These are phyloP conservation scores for Cassiopea andromeda DNA, from an alignment of 30 jellyfish, hydroid and myxozoan genomes.

Conservation along the genomic window DNA sequence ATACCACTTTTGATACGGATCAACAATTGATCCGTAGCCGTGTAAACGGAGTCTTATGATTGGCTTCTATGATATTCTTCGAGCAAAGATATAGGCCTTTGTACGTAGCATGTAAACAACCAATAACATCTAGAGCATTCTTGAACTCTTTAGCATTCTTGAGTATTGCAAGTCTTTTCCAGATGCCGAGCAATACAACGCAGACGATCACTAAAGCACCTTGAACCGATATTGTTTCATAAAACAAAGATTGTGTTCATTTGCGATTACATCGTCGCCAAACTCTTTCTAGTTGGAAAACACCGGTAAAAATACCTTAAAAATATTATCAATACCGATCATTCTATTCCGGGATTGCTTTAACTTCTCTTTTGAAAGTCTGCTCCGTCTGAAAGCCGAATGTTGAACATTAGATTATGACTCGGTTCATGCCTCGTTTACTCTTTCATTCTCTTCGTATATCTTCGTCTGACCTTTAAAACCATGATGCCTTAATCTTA, in stretches of 20 bases:
- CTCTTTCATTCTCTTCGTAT: background rate
- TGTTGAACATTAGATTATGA: background rate
- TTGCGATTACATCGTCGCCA: background rate
- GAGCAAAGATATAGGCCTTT: background rate
- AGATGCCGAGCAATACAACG: no score
- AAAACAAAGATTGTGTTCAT: background rate
- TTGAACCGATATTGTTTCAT: background rate
- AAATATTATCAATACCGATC: slow-evolving; percentile 10
- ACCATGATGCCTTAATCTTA: background rate
- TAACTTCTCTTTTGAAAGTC: background rate
- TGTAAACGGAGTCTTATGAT: no score
- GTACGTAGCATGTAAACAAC: no score
- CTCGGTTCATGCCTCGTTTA: background rate
- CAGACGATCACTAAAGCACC: no score
- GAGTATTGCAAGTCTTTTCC: background rate
- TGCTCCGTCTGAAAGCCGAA: background rate
- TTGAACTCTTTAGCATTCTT: background rate
- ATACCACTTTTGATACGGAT: no score
- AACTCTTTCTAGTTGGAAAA: background rate
- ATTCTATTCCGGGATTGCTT: background rate
- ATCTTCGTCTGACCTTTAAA: background rate
- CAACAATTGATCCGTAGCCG: no score
- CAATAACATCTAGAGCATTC: no score
- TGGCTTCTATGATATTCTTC: no score
- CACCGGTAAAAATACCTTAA: background rate